Evolutionary conservation across 2,113 vertebrate genomes (phyloP).

Genomic region (Dicerorhinus sumatrensis): DNA sequence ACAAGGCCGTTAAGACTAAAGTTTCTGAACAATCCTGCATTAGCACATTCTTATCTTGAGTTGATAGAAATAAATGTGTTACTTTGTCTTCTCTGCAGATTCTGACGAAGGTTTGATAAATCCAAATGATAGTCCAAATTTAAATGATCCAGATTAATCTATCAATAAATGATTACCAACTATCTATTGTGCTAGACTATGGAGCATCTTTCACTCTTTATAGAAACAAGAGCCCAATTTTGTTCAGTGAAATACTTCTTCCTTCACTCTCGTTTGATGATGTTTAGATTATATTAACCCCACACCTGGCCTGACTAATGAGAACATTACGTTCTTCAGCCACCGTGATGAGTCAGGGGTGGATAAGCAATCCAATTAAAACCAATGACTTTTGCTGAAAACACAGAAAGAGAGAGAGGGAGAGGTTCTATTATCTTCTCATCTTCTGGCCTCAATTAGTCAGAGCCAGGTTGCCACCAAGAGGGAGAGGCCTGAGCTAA

Average conservation of each 20-base stretch:
- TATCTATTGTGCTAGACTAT: not conserved
- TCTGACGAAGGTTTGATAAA: not conserved
- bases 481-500: not conserved
- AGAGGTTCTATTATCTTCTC: not conserved
- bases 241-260: not conserved
- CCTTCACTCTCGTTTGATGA: not conserved
- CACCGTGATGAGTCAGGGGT: not conserved
- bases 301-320: not conserved
- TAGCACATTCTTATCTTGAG: not conserved
- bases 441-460: not conserved
- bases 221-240: not conserved
- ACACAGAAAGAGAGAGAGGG: not conserved
- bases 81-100: not conserved
- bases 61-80: not conserved
- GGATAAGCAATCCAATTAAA: not conserved
- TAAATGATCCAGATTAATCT: not conserved
- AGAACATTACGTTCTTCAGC: not conserved
- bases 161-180: slow-evolving; percentile 1
- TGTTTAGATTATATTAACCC: not conserved
- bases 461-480: not conserved
- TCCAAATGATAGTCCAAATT: not conserved
- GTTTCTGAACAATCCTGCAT: not conserved
- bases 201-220: not conserved
- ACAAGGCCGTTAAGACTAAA: not conserved
- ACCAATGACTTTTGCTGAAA: not conserved